Evolutionary conservation across 2,797 vertebrate genomes (phyloP).

Genomic region (Pteronotus mesoamericanus): DNA sequence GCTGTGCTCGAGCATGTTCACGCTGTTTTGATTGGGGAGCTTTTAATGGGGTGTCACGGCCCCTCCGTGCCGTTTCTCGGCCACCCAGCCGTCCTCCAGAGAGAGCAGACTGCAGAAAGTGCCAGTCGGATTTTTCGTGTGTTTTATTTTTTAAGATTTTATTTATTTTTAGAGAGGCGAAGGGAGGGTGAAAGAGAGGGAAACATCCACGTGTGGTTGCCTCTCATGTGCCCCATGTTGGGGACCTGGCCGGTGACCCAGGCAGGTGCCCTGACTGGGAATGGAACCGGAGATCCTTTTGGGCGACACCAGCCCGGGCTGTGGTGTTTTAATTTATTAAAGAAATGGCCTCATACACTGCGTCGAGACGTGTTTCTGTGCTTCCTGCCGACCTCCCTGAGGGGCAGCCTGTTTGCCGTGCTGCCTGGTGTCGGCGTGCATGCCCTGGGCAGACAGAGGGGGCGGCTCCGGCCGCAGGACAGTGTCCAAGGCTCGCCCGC

Average conservation of each 20-base stretch:
- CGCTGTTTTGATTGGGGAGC: slow-evolving; percentile 73
- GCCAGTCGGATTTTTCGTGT: slow-evolving; percentile 67
- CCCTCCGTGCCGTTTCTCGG: slow-evolving; percentile 65
- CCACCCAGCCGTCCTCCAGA: slow-evolving; percentile 53
- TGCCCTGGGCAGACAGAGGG: slow-evolving; percentile 67
- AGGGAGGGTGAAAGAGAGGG: too few relatives aligned
- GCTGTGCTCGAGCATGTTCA: slow-evolving; percentile 72
- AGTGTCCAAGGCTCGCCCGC: slow-evolving; percentile 58
- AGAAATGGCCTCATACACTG: slow-evolving; percentile 78
- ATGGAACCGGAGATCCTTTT: too few relatives aligned
- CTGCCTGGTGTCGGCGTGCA: slow-evolving; percentile 79
- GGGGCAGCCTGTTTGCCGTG: slow-evolving; percentile 78
- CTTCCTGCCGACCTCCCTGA: slow-evolving; percentile 76
- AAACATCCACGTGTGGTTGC: too few relatives aligned
- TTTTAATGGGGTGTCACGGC: slow-evolving; percentile 54
- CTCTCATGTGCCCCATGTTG: too few relatives aligned
- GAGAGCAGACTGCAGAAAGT: slow-evolving; percentile 54
- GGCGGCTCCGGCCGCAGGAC: slow-evolving; percentile 69
- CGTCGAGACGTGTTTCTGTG: slow-evolving; percentile 75
- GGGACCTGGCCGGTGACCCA: too few relatives aligned
- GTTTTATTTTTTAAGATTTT: too few relatives aligned
- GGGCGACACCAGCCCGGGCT: too few relatives aligned
- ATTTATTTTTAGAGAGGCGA: too few relatives aligned
- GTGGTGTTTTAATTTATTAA: slow-evolving; percentile 81
- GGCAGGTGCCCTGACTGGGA: too few relatives aligned